These are phyloP conservation scores for Nerophis ophidion DNA, from an alignment of 2,113 vertebrate genomes.

Conservation along the genomic window DNA sequence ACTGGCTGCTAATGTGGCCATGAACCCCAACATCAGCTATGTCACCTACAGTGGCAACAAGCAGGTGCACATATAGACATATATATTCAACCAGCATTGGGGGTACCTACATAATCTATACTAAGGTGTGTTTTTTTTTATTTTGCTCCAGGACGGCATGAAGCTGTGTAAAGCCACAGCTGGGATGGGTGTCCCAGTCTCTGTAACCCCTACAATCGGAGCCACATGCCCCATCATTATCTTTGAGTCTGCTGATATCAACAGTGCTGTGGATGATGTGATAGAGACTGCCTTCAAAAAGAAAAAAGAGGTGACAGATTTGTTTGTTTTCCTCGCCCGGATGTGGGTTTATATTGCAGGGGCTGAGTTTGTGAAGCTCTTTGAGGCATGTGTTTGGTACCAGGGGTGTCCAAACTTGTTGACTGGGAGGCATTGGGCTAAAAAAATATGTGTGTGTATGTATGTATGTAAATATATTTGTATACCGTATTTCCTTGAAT, in stretches of 20 bases:
- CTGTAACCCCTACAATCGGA: conserved; percentile 50
- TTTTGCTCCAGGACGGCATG: conserved; percentile 44
- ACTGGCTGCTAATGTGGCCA: conserved; percentile 53
- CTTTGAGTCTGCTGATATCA: conserved; percentile 72
- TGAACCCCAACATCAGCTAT: conserved; percentile 41
- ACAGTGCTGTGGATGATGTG: conserved; percentile 71
- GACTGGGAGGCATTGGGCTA: too few species aligned
- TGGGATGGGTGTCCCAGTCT: conserved; percentile 48
- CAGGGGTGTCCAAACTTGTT: too few species aligned
- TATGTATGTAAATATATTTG: too few species aligned
- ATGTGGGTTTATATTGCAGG: too few species aligned
- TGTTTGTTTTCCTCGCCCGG: background rate
- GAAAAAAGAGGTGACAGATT: conserved; percentile 59
- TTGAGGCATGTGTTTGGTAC: too few species aligned
- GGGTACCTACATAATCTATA: background rate
- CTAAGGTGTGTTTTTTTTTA: background rate
- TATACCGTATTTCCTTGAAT: too few species aligned
- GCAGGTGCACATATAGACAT: conserved; percentile 42
- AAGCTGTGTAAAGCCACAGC: conserved; percentile 45
- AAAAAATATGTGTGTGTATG: too few species aligned
- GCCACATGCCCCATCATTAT: conserved; percentile 68
- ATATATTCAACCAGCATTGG: background rate
- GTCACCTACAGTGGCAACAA: conserved; percentile 66
- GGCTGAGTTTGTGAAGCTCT: too few species aligned
- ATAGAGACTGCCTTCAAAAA: conserved; percentile 66